A percentile compares a stretch with the other conserved stretches of the same genome.
These are phyloP conservation scores for Zophobas morio DNA, from an alignment of 1,140 invertebrate genomes.

Conservation along the genomic window DNA sequence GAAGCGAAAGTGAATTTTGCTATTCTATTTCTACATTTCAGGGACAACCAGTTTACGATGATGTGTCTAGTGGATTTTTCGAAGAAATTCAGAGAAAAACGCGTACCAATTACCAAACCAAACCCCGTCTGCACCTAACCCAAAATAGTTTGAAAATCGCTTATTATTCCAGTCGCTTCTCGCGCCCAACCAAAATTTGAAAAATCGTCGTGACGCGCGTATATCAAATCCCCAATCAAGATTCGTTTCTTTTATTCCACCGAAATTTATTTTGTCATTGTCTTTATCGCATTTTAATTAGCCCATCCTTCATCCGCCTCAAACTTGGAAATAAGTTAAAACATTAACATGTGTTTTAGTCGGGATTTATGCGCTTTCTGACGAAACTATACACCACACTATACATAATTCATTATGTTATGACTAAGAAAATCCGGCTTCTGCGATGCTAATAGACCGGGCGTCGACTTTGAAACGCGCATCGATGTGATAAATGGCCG, in stretches of 20 bases:
- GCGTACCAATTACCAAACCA: no score
- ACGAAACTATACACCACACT: constrained; percentile 39
- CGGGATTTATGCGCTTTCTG: constrained; percentile 39
- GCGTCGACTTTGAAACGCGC: constrained; percentile 38
- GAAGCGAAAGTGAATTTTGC: no score
- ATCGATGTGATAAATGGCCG: constrained; percentile 24
- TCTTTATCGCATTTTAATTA: constrained; percentile 42
- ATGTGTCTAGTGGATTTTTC: no score
- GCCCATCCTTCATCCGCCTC: constrained; percentile 25
- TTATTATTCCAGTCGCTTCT: no score
- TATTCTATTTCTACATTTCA: no score
- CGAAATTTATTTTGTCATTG: constrained; percentile 40
- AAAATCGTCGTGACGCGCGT: background rate
- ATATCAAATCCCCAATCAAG: constrained; percentile 5
- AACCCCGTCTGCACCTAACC: no score
- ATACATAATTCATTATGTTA: constrained; percentile 46
- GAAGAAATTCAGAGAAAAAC: no score
- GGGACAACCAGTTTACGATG: no score
- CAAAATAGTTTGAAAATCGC: no score
- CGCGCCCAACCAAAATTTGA: background rate
- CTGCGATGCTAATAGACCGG: constrained; percentile 38
- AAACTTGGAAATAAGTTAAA: constrained; percentile 42
- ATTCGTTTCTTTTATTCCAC: constrained; percentile 26
- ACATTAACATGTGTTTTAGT: constrained; percentile 35
- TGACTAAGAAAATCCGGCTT: constrained; percentile 47